Evolutionary conservation across 2,888 invertebrate species (phyloP).

Genomic region (Halocaridina rubra): DNA sequence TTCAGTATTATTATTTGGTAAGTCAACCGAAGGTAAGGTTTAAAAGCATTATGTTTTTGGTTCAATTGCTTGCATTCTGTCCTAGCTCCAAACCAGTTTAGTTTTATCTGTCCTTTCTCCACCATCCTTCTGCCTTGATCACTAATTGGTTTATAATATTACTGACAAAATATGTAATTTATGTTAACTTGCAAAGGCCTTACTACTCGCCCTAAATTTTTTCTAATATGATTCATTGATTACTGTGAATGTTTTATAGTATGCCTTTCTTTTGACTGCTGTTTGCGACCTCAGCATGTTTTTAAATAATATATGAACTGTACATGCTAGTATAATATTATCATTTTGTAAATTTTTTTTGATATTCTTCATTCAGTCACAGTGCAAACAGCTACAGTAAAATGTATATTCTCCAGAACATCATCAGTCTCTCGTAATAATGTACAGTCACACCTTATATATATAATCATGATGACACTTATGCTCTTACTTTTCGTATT

Average conservation of each 20-base stretch:
- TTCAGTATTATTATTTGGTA: conserved; percentile 55
- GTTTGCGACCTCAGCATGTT: conserved; percentile 21
- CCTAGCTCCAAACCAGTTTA: not conserved
- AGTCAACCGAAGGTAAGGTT: conserved; percentile 49
- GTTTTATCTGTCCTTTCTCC: conserved; percentile 16
- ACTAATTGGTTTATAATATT: not conserved
- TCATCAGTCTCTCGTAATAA: conserved; percentile 28
- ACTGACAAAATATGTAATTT: not conserved
- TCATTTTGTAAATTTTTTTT: not conserved
- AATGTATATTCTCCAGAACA: conserved; percentile 26
- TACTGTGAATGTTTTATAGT: conserved; percentile 19
- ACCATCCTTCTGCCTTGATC: not conserved
- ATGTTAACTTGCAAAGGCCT: conserved; percentile 10
- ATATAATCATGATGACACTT: conserved; percentile 9
- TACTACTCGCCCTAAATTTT: conserved; percentile 28
- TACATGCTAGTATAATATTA: conserved; percentile 20
- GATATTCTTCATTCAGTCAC: conserved; percentile 17
- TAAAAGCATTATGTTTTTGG: not conserved
- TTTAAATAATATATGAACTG: conserved; percentile 27
- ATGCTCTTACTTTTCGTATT: conserved; percentile 22
- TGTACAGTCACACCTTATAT: conserved; percentile 31
- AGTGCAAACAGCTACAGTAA: not conserved
- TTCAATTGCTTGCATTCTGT: not conserved
- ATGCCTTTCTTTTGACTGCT: conserved; percentile 2
- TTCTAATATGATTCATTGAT: conserved; percentile 5